Evolutionary conservation across 1,140 invertebrate genomes (phyloP).

Genomic region (Drosophila mojavensis): DNA sequence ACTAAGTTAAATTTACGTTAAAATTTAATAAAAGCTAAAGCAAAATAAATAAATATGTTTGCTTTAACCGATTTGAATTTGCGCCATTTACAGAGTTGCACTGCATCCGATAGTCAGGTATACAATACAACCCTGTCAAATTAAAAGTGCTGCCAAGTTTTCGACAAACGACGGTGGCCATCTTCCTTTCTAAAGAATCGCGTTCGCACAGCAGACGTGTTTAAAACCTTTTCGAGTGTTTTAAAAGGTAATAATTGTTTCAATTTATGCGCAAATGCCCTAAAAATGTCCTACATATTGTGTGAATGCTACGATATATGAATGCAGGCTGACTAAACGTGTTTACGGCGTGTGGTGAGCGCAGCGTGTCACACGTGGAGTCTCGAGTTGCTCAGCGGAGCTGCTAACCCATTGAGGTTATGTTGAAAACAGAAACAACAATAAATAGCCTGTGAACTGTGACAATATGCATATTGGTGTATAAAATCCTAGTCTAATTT

Average conservation of each 20-base stretch:
- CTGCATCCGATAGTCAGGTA: slow-evolving; percentile 5
- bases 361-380: slow-evolving; percentile 66
- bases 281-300: neutral
- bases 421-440: slow-evolving; percentile 67
- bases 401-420: slow-evolving; percentile 67
- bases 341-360: slow-evolving; percentile 22
- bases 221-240: slow-evolving; percentile 83
- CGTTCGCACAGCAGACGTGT: slow-evolving; percentile 82
- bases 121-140: slow-evolving; percentile 24
- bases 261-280: slow-evolving; percentile 35
- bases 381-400: slow-evolving; percentile 39
- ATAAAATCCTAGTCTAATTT: slow-evolving; percentile 42
- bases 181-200: slow-evolving; percentile 82
- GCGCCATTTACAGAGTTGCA: slow-evolving; percentile 19
- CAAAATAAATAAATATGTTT: slow-evolving; percentile 26
- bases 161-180: slow-evolving; percentile 48
- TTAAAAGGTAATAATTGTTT: slow-evolving; percentile 76
- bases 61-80: slow-evolving; percentile 18
- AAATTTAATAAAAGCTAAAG: slow-evolving; percentile 20
- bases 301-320: slow-evolving; percentile 12
- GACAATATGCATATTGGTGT: slow-evolving; percentile 39
- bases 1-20: slow-evolving; percentile 47
- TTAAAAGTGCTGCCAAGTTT: slow-evolving; percentile 47
- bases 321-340: slow-evolving; percentile 13
- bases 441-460: slow-evolving; percentile 33